Evolutionary conservation across 2,888 invertebrate species (phyloP).

Genomic region (Polymixis flavicincta): DNA sequence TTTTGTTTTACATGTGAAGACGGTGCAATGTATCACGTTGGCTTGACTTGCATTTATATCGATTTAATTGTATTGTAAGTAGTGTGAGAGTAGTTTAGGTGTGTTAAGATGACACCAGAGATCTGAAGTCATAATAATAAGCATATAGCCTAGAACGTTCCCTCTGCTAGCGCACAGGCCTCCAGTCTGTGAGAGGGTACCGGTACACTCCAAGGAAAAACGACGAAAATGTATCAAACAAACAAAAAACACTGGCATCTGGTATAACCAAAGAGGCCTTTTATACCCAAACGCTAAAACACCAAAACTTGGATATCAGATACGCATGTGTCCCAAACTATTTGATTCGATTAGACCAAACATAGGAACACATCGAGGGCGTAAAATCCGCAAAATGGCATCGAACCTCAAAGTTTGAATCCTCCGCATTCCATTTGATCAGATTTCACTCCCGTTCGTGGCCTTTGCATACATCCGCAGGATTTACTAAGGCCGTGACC

Average conservation of each 20-base stretch:
- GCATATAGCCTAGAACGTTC: too few relatives aligned
- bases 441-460: slow-evolving; percentile 70
- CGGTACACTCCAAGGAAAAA: too few relatives aligned
- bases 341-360: slow-evolving; percentile 67
- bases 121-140: too few relatives aligned
- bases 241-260: slow-evolving; percentile 28
- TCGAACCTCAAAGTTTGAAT: slow-evolving; percentile 69
- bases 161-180: too few relatives aligned
- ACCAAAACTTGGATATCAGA: slow-evolving; percentile 54
- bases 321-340: slow-evolving; percentile 61
- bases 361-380: slow-evolving; percentile 59
- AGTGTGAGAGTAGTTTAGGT: too few relatives aligned
- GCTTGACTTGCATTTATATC: background rate
- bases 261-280: slow-evolving; percentile 36
- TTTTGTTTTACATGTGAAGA: slow-evolving; percentile 46
- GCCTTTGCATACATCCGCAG: slow-evolving; percentile 76
- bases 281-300: slow-evolving; percentile 28
- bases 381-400: slow-evolving; percentile 65
- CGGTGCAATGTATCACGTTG: background rate
- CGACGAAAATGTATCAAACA: background rate
- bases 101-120: too few relatives aligned
- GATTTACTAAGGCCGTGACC: slow-evolving; percentile 78
- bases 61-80: too few relatives aligned
- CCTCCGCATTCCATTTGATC: slow-evolving; percentile 71
- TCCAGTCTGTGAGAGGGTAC: too few relatives aligned